Conservation (phyloP, 2,888 invertebrate genomes). For the Ectobius pallidus region DNA sequence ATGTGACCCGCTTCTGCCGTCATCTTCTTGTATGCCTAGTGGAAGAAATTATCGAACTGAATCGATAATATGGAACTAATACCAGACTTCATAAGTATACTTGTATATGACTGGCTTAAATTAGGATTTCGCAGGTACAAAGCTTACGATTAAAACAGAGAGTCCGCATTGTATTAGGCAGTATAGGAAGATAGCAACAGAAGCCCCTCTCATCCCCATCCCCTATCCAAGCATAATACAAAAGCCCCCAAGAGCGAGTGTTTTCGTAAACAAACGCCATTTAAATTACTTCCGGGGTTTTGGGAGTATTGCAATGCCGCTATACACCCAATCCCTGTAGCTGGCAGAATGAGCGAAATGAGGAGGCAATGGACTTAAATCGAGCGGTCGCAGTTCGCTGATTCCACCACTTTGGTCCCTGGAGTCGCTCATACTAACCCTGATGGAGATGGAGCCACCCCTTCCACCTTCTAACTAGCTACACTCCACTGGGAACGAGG, state of each 20-base stretch:
- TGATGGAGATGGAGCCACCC: no score
- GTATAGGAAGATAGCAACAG: not conserved
- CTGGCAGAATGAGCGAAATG: not conserved
- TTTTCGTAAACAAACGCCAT: constrained; percentile 49
- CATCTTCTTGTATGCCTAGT: no score
- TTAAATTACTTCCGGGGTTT: constrained; percentile 49
- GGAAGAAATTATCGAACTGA: no score
- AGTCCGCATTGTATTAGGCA: not conserved
- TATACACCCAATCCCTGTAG: not conserved
- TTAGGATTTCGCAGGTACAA: no score
- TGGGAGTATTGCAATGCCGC: constrained; percentile 40
- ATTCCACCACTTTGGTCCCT: not conserved
- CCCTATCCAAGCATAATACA: constrained; percentile 18
- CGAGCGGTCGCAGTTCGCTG: not conserved
- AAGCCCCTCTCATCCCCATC: not conserved
- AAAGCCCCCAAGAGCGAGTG: constrained; percentile 37
- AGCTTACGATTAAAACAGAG: no score
- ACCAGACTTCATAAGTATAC: no score
- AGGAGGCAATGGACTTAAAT: constrained; percentile 1
- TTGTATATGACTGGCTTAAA: no score
- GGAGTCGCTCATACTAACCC: no score
- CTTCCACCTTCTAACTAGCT: no score
- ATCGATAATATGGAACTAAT: no score
- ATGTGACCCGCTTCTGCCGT: no score
- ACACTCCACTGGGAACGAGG: no score